Percentiles rank a stretch among this genome's conserved stretches.
These are phyloP conservation scores for Progne subis DNA, from an alignment of 2,113 vertebrate genomes.

Conservation along the genomic window DNA sequence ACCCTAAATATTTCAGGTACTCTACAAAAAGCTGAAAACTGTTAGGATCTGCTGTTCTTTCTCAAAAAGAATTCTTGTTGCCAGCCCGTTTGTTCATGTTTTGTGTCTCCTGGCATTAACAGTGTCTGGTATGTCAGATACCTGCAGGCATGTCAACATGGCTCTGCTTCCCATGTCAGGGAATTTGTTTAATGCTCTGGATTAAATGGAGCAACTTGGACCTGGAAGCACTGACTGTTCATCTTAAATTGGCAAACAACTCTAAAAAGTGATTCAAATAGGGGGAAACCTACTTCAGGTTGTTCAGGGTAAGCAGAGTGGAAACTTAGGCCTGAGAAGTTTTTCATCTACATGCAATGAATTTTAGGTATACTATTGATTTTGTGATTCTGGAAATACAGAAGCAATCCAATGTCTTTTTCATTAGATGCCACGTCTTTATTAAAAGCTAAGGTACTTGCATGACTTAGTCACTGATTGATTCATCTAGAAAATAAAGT, in stretches of 20 bases:
- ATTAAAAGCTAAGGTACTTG: not conserved
- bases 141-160: accelerated
- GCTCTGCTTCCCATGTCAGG: not conserved
- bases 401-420: not conserved
- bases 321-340: not conserved
- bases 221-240: not conserved
- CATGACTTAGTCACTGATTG: not conserved
- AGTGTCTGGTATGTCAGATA: not conserved
- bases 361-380: not conserved
- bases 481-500: not conserved
- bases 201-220: not conserved
- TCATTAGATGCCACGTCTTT: not conserved
- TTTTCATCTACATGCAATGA: not conserved
- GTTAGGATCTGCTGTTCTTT: not conserved
- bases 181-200: not conserved
- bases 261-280: not conserved
- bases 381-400: not conserved
- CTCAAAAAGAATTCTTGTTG: not conserved
- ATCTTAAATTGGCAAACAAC: not conserved
- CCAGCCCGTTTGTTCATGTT: not conserved
- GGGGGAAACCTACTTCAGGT: not conserved
- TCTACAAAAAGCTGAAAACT: not conserved
- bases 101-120: not conserved
- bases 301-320: not conserved
- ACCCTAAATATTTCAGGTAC: not conserved